Conservation (phyloP, 2,113 vertebrate genomes). For the Pteruthius melanotis region DNA sequence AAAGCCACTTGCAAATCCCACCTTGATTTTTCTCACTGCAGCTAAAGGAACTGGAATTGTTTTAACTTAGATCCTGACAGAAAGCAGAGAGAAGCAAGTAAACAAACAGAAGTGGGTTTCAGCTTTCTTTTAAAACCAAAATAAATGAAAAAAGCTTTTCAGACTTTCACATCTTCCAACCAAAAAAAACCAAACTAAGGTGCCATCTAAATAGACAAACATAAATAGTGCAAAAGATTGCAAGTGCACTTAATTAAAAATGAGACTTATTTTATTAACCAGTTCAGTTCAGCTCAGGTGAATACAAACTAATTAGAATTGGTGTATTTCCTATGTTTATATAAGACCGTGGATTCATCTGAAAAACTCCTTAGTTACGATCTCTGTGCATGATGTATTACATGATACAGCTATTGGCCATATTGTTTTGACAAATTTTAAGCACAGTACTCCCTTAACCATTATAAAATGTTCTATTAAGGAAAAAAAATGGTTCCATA, state of each 20-base stretch:
- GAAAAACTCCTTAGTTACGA: background rate
- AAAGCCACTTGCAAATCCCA: background rate
- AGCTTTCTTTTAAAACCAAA: background rate
- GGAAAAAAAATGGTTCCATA: background rate
- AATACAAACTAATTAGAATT: background rate
- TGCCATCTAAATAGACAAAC: background rate
- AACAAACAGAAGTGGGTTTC: background rate
- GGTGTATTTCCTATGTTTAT: background rate
- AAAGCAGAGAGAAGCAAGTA: background rate
- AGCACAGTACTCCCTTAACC: background rate
- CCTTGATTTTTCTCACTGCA: background rate
- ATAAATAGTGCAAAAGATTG: background rate
- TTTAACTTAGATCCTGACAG: background rate
- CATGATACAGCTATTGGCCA: background rate
- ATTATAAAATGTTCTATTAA: background rate
- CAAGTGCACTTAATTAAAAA: background rate
- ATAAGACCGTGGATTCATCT: background rate
- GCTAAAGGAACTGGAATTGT: background rate
- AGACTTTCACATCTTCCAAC: background rate
- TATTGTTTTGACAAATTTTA: background rate
- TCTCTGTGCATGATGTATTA: rapidly evolving
- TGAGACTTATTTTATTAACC: background rate
- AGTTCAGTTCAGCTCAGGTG: background rate
- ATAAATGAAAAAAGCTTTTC: background rate
- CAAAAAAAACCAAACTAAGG: background rate